phyloP scores from a whole-genome alignment of 1,140 invertebrate genomes.

The Ips nitidus region DNA sequence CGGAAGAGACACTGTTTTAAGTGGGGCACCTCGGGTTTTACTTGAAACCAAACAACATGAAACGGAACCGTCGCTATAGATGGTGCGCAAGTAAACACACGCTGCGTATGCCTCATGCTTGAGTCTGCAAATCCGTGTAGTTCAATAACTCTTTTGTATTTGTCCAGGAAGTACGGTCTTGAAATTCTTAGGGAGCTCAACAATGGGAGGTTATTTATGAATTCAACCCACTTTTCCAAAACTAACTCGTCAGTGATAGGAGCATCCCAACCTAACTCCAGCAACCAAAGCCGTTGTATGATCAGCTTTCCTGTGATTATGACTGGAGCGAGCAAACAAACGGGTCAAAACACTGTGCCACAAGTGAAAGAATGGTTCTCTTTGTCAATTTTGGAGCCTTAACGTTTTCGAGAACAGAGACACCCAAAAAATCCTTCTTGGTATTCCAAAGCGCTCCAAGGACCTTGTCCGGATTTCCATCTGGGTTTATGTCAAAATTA shows the following conservation, averaged over 20 bases:
- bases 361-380: constrained; percentile 10
- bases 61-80: no score
- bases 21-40: no score
- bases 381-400: neutral
- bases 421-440: neutral
- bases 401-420: neutral
- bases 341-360: constrained; percentile 21
- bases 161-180: neutral
- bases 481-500: no score
- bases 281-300: no score
- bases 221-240: neutral
- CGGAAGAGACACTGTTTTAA: no score
- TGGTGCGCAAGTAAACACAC: no score
- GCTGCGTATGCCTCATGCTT: no score
- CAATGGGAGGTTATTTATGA: neutral
- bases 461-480: no score
- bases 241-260: constrained; percentile 50
- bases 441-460: constrained; percentile 17
- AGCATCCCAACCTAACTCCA: no score
- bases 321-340: constrained; percentile 41
- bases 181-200: neutral
- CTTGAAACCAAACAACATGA: no score
- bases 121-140: no score
- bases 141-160: neutral
- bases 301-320: no score